Evolutionary conservation across 1,140 invertebrate species (phyloP).

Genomic region (Lepidurus couesii): DNA sequence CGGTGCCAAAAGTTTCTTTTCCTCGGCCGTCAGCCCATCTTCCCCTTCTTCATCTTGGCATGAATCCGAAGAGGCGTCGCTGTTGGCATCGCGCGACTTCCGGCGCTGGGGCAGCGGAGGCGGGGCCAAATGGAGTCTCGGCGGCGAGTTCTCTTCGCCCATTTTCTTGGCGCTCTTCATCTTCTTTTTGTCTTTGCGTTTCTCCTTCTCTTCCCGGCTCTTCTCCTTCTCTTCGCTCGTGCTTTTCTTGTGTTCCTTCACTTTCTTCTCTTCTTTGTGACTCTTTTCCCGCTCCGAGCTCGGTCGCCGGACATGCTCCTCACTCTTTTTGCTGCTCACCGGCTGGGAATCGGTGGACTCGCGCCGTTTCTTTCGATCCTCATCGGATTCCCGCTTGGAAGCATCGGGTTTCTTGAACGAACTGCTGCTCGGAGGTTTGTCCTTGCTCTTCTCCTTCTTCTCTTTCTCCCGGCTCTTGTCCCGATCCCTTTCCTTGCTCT

Average conservation of each 20-base stretch:
- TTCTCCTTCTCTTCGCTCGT: constrained; percentile 34
- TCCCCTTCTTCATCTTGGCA: constrained; percentile 35
- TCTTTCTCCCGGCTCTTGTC: constrained; percentile 36
- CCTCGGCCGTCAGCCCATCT: constrained; percentile 9
- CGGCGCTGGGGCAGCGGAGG: constrained; percentile 37
- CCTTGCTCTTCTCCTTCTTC: constrained; percentile 36
- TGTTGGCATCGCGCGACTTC: constrained; percentile 29
- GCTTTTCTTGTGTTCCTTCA: constrained; percentile 34
- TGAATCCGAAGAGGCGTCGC: constrained; percentile 11
- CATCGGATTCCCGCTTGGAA: constrained; percentile 31
- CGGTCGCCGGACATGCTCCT: constrained; percentile 40
- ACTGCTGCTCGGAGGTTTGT: constrained; percentile 42
- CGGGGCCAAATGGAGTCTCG: background rate
- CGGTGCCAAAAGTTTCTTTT: background rate
- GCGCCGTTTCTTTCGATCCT: constrained; percentile 37
- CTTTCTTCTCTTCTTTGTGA: constrained; percentile 37
- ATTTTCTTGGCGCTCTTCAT: constrained; percentile 38
- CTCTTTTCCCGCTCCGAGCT: constrained; percentile 33
- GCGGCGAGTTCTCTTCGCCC: constrained; percentile 41
- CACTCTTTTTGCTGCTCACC: constrained; percentile 47
- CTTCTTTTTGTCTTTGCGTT: constrained; percentile 38
- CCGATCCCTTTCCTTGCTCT: constrained; percentile 42
- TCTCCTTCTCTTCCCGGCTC: constrained; percentile 36
- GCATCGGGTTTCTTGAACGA: constrained; percentile 41
- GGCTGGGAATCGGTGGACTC: constrained; percentile 42